phyloP scores from a whole-genome alignment of 2,888 invertebrate genomes.

The Drosophila fulvimacula region DNA sequence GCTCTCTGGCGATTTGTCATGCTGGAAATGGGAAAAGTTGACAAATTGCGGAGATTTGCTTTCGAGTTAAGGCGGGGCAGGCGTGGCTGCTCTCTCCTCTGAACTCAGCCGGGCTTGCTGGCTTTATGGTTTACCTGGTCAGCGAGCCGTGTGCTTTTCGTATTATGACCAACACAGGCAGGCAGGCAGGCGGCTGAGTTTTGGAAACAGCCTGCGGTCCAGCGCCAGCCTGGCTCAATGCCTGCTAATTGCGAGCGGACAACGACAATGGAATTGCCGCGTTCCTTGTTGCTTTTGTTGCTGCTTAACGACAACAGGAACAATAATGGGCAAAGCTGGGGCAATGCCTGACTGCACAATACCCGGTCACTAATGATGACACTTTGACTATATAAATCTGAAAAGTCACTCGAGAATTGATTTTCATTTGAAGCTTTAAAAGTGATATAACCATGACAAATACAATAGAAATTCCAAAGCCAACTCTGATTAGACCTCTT shows the following conservation, averaged over 20 bases:
- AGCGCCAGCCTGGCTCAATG: constrained; percentile 19
- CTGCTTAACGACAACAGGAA: constrained; percentile 2
- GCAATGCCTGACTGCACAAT: neutral
- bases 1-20: constrained; percentile 50
- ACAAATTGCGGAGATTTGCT: constrained; percentile 69
- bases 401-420: too few species aligned
- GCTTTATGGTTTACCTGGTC: constrained; percentile 46
- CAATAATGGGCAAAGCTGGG: neutral
- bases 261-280: constrained; percentile 7
- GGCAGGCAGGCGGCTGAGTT: too few species aligned
- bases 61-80: too few species aligned
- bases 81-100: neutral
- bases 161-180: constrained; percentile 17
- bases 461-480: too few species aligned
- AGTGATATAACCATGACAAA: too few species aligned
- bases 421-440: too few species aligned
- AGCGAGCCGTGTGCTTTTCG: constrained; percentile 38
- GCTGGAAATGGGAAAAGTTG: constrained; percentile 48
- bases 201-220: neutral
- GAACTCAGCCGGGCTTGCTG: neutral
- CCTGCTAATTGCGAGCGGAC: constrained; percentile 44
- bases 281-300: constrained; percentile 5
- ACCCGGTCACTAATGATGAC: neutral
- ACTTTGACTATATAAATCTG: neutral
- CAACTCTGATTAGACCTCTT: too few species aligned